Evolutionary conservation across 2,113 vertebrate genomes (phyloP).

Genomic region (Acanthisitta chloris): DNA sequence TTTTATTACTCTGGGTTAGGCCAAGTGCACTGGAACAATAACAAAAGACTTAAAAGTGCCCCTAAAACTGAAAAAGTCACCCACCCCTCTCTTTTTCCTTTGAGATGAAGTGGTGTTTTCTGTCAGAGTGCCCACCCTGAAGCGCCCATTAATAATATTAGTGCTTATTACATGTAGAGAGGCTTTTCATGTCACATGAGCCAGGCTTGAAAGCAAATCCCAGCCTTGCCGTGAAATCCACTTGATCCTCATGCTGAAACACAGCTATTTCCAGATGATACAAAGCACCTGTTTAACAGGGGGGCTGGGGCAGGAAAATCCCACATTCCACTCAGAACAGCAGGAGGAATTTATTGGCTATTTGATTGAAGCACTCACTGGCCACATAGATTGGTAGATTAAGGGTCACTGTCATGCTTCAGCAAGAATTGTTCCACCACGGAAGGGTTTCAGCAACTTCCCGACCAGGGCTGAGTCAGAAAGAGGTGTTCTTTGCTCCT

Average conservation of each 20-base stretch:
- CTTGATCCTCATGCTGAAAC: neutral
- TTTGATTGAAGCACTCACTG: neutral
- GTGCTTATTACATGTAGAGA: neutral
- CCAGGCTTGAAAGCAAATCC: conserved; percentile 18
- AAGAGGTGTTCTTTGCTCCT: neutral
- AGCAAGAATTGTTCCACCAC: neutral
- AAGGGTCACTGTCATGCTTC: accelerated
- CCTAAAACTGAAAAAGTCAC: neutral
- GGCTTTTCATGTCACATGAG: neutral
- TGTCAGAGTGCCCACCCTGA: neutral
- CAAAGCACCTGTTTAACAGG: conserved; percentile 7
- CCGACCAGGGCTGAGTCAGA: neutral
- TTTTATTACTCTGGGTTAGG: neutral
- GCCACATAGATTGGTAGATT: neutral
- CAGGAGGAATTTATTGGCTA: neutral
- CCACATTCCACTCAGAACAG: neutral
- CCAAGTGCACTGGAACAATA: neutral
- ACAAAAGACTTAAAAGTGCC: neutral
- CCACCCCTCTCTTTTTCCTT: neutral
- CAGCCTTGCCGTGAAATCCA: neutral
- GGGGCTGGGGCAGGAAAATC: neutral
- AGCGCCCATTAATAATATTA: neutral
- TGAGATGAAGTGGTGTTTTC: neutral
- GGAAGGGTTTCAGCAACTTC: neutral
- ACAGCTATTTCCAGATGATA: conserved; percentile 34